Percentiles rank a stretch among this genome's conserved stretches.
phyloP scores from a whole-genome alignment of 2,797 vertebrate species.

The Acanthis flammea region DNA sequence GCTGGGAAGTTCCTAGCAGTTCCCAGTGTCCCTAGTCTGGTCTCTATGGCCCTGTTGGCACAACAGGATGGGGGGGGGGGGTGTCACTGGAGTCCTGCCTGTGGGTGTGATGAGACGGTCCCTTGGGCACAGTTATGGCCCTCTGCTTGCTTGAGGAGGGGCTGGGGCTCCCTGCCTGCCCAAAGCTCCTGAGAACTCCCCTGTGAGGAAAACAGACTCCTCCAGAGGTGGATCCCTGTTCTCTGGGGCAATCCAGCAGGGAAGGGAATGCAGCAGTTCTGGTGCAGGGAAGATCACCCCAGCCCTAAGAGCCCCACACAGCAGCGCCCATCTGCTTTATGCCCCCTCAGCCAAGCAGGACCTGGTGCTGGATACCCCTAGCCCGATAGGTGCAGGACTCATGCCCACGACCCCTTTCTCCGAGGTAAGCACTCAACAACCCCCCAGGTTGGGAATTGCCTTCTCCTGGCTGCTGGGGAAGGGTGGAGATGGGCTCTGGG shows the following conservation, averaged over 20 bases:
- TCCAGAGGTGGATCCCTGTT: not conserved
- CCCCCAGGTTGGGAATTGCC: not conserved
- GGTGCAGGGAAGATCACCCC: not conserved
- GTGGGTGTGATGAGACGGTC: rapidly evolving
- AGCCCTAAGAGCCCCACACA: rapidly evolving
- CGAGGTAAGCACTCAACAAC: not conserved
- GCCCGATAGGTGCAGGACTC: not conserved
- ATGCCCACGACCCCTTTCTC: not conserved
- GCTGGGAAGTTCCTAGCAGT: not conserved
- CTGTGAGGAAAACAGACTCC: not conserved
- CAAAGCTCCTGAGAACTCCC: not conserved
- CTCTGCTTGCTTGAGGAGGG: not conserved
- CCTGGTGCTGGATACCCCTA: constrained; percentile 11
- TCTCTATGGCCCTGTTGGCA: not conserved
- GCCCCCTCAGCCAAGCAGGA: constrained; percentile 69
- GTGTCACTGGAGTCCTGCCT: not conserved
- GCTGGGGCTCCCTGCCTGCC: not conserved
- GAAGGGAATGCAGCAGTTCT: not conserved
- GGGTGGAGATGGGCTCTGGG: not conserved
- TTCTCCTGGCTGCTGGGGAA: not conserved
- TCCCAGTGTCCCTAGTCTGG: not conserved
- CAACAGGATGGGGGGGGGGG: too few species aligned
- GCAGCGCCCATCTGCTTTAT: not conserved
- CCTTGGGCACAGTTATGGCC: not conserved
- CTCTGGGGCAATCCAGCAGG: not conserved